phyloP scores from a whole-genome alignment of 2,888 invertebrate genomes.

The Drosophila sordidula region DNA sequence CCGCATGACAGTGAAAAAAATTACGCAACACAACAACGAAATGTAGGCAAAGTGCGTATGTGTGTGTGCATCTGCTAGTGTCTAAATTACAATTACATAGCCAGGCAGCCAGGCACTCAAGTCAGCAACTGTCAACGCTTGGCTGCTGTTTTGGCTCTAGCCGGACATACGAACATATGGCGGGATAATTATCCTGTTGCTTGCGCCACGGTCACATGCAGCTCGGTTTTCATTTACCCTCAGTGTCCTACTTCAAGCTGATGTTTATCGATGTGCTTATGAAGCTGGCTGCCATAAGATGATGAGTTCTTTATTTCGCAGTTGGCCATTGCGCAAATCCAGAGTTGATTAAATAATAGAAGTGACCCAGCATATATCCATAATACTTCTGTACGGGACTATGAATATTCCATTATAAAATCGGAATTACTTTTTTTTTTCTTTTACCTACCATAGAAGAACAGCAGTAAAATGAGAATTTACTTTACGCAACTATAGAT shows the following conservation, averaged over 20 bases:
- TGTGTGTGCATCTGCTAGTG: slow-evolving; percentile 15
- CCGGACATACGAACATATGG: slow-evolving; percentile 71
- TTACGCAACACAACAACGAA: slow-evolving; percentile 37
- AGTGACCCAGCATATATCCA: slow-evolving; percentile 15
- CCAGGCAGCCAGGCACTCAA: slow-evolving; percentile 46
- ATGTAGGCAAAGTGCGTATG: background rate
- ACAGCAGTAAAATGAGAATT: no score
- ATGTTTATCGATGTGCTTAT: slow-evolving; percentile 63
- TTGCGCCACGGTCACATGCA: slow-evolving; percentile 36
- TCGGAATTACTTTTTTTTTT: background rate
- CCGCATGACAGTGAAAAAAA: slow-evolving; percentile 70
- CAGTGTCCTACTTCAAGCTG: slow-evolving; percentile 42
- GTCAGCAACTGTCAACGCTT: slow-evolving; percentile 49
- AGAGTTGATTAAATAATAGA: slow-evolving; percentile 48
- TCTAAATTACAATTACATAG: slow-evolving; percentile 74
- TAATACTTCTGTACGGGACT: background rate
- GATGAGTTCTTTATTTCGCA: slow-evolving; percentile 41
- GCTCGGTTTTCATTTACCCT: slow-evolving; percentile 39
- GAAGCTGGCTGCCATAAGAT: slow-evolving; percentile 34
- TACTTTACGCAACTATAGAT: no score
- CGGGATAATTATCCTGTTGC: slow-evolving; percentile 75
- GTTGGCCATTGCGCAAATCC: slow-evolving; percentile 16
- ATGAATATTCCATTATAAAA: background rate
- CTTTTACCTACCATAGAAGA: no score
- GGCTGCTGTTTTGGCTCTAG: slow-evolving; percentile 42